Evolutionary conservation across 2,797 vertebrate genomes (phyloP).

Genomic region (Mormyrops attenuatus): DNA sequence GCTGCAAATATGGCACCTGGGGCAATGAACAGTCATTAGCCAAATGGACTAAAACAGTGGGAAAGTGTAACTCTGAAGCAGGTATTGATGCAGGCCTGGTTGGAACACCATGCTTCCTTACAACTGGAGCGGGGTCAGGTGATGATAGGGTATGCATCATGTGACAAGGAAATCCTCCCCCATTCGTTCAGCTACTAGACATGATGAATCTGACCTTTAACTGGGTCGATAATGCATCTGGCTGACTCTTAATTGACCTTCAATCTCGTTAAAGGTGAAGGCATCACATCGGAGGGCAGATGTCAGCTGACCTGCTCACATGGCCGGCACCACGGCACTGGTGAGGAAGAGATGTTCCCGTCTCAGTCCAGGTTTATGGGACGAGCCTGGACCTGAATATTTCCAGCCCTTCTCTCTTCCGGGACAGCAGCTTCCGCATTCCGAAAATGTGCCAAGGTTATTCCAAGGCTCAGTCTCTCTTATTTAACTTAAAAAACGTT

Average conservation of each 20-base stretch:
- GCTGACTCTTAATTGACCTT: conserved; percentile 9
- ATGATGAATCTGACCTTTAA: conserved; percentile 11
- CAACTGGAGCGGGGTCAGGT: background rate
- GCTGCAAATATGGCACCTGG: conserved; percentile 43
- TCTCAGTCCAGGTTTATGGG: conserved; percentile 15
- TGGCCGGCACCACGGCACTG: conserved; percentile 26
- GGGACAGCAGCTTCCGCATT: conserved; percentile 40
- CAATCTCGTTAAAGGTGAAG: background rate
- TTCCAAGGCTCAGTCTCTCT: conserved; percentile 45
- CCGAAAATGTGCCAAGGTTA: conserved; percentile 50
- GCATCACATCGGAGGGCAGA: background rate
- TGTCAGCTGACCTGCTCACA: background rate
- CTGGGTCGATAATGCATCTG: background rate
- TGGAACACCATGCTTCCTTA: background rate
- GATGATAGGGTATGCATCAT: background rate
- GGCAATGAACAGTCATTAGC: conserved; percentile 55
- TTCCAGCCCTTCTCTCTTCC: conserved; percentile 37
- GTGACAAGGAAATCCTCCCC: conserved; percentile 12
- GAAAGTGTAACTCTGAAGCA: conserved; percentile 38
- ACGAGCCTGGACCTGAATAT: conserved; percentile 39
- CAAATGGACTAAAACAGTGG: conserved; percentile 43
- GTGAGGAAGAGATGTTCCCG: conserved; percentile 12
- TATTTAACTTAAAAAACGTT: conserved; percentile 52
- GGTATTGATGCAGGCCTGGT: conserved; percentile 34
- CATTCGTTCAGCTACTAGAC: conserved; percentile 8